These are phyloP conservation scores for Scolanthus callimorphus DNA, from an alignment of 92 coral and sea anemone genomes.

Conservation along the genomic window DNA sequence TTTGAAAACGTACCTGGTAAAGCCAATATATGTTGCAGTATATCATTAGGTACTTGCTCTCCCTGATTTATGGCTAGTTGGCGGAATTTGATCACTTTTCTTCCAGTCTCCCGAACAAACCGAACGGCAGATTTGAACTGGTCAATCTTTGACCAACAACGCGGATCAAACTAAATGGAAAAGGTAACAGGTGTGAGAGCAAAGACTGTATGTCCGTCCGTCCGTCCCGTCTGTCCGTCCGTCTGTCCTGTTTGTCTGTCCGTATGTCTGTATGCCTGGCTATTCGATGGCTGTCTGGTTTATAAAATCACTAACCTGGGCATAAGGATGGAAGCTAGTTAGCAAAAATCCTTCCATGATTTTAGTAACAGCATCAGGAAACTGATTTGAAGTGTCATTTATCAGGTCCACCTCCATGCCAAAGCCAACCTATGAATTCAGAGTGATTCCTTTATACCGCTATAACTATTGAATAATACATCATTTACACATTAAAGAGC, in stretches of 20 bases:
- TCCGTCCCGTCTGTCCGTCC: too few relatives aligned
- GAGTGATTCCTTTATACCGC: too few relatives aligned
- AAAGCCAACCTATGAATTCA: conserved; percentile 76
- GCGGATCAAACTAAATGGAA: conserved; percentile 18
- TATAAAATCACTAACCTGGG: too few relatives aligned
- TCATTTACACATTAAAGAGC: too few relatives aligned
- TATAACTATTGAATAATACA: too few relatives aligned
- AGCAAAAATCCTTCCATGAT: conserved; percentile 55
- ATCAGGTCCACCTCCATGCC: conserved; percentile 71
- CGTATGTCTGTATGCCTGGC: too few relatives aligned
- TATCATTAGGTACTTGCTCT: conserved; percentile 71
- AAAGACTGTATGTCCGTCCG: too few relatives aligned
- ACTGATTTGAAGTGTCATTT: conserved; percentile 51
- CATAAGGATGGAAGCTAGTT: conserved; percentile 43
- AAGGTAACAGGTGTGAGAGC: too few relatives aligned
- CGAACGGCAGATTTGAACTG: conserved; percentile 35
- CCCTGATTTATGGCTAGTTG: conserved; percentile 60
- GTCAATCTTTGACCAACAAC: conserved; percentile 20
- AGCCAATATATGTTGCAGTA: conserved; percentile 38
- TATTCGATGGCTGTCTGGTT: too few relatives aligned
- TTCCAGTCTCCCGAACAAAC: conserved; percentile 69
- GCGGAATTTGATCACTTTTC: conserved; percentile 57
- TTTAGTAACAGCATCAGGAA: conserved; percentile 51
- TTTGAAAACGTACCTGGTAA: conserved; percentile 44
- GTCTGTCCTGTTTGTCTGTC: too few relatives aligned